A percentile compares a stretch with the other conserved stretches of the same genome.
Conservation (phyloP, 92 coral and sea anemone species). For the Ricordea florida region DNA sequence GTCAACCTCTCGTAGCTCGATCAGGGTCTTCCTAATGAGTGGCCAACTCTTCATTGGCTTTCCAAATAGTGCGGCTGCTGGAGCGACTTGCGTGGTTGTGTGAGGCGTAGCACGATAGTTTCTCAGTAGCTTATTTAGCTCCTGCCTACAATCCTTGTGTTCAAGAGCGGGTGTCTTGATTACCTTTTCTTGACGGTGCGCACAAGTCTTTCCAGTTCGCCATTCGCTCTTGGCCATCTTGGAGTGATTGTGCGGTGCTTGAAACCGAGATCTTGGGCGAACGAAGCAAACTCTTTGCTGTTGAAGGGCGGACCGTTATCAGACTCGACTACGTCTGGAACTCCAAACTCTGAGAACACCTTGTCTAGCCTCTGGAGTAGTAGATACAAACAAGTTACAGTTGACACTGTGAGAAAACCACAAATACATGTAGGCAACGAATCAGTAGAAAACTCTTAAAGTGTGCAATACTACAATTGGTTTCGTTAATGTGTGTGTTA, state of each 20-base stretch:
- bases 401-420: no score
- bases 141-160: slow-evolving; percentile 45
- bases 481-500: no score
- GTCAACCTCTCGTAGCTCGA: slow-evolving; percentile 19
- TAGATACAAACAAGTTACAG: background rate
- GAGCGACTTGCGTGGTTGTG: slow-evolving; percentile 63
- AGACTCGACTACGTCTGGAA: slow-evolving; percentile 26
- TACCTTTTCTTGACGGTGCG: slow-evolving; percentile 53
- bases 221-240: slow-evolving; percentile 63
- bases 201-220: slow-evolving; percentile 65
- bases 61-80: slow-evolving; percentile 49
- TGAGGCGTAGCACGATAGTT: slow-evolving; percentile 74
- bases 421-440: no score
- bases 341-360: slow-evolving; percentile 35
- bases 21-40: slow-evolving; percentile 29
- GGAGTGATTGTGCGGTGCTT: slow-evolving; percentile 61
- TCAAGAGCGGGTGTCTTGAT: slow-evolving; percentile 47
- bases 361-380: no score
- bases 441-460: no score
- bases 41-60: slow-evolving; percentile 58
- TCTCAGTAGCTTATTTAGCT: slow-evolving; percentile 40
- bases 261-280: slow-evolving; percentile 46
- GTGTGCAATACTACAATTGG: no score
- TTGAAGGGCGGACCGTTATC: slow-evolving; percentile 69
- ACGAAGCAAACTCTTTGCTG: slow-evolving; percentile 24